Evolutionary conservation across 1,140 invertebrate species (phyloP).

Genomic region (Drosophila seguyi): DNA sequence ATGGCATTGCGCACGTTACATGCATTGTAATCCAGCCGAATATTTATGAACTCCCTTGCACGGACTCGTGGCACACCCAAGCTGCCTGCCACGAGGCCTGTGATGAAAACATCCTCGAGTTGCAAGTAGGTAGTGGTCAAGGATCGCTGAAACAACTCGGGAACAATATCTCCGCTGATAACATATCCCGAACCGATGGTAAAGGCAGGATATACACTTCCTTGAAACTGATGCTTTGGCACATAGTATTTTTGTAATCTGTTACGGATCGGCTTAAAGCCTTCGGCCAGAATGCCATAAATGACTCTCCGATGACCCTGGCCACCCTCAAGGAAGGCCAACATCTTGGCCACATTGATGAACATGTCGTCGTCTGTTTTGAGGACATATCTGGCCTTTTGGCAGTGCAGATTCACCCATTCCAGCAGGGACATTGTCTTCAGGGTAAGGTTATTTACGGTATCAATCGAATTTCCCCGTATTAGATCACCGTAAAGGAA

Average conservation of each 20-base stretch:
- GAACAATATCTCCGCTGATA: constrained; percentile 89
- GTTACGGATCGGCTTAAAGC: constrained; percentile 94
- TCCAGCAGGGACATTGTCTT: constrained; percentile 94
- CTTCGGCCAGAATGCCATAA: constrained; percentile 92
- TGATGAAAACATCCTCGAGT: constrained; percentile 95
- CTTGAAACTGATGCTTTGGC: constrained; percentile 90
- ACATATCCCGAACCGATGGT: constrained; percentile 95
- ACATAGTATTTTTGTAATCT: constrained; percentile 95
- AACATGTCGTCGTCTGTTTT: constrained; percentile 98
- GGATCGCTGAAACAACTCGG: constrained; percentile 89
- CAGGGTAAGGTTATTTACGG: constrained; percentile 94
- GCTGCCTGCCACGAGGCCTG: constrained; percentile 92
- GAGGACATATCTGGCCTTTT: constrained; percentile 90
- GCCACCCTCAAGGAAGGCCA: constrained; percentile 90
- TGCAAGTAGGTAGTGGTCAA: constrained; percentile 91
- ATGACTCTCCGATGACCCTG: constrained; percentile 86
- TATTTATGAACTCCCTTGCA: constrained; percentile 93
- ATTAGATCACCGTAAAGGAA: constrained; percentile 91
- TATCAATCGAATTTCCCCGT: constrained; percentile 91
- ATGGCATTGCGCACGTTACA: constrained; percentile 93
- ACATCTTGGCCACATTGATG: constrained; percentile 92
- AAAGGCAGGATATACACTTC: constrained; percentile 91
- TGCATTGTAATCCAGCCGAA: constrained; percentile 91
- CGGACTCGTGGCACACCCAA: constrained; percentile 90
- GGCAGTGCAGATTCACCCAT: constrained; percentile 93